Conservation (phyloP, 2,797 vertebrate genomes). For the Harpagifer antarcticus region DNA sequence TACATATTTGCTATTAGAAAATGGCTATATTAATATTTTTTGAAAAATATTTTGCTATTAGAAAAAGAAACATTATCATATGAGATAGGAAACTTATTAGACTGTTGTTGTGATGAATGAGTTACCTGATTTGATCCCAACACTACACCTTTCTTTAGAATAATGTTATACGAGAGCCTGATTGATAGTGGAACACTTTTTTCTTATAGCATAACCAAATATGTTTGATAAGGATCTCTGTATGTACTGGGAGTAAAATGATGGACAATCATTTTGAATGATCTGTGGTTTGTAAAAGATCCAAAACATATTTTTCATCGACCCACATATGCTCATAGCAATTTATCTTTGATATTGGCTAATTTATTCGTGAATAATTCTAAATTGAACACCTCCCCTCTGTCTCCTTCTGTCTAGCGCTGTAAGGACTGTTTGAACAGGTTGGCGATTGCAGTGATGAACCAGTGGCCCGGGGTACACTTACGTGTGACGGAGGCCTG, state of each 20-base stretch:
- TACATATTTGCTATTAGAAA: not conserved
- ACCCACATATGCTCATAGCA: not conserved
- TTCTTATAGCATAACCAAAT: not conserved
- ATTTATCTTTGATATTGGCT: not conserved
- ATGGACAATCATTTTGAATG: not conserved
- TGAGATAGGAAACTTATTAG: no score
- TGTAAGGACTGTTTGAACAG: slow-evolving; percentile 96
- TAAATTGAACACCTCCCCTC: not conserved
- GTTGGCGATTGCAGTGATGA: slow-evolving; percentile 96
- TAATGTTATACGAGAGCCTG: not conserved
- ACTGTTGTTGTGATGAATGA: no score
- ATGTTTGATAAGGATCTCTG: not conserved
- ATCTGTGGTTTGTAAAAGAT: not conserved
- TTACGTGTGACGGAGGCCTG: slow-evolving; percentile 97
- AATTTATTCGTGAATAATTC: not conserved
- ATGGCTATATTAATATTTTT: not conserved
- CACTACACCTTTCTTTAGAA: not conserved
- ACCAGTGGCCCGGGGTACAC: slow-evolving; percentile 96
- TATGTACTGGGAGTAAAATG: not conserved
- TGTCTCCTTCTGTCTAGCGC: slow-evolving; percentile 81
- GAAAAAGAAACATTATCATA: not conserved
- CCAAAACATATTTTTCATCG: not conserved
- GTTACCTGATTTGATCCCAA: not conserved
- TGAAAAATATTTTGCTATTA: not conserved
- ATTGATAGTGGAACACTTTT: not conserved